These are phyloP conservation scores for Fulmarus glacialis DNA, from an alignment of 2,113 vertebrate species.

Conservation along the genomic window DNA sequence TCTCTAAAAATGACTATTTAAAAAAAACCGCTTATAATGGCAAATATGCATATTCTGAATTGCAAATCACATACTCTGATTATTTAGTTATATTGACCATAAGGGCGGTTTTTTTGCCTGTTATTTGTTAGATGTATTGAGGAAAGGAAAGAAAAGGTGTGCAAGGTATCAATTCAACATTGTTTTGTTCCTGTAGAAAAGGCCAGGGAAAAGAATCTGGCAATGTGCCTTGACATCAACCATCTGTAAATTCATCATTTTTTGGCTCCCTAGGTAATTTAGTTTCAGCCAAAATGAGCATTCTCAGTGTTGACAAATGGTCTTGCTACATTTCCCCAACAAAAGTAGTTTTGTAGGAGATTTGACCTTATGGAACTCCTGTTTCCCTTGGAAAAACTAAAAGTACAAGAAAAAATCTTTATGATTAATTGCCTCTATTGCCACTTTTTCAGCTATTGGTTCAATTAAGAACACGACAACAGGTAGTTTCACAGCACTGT, in stretches of 20 bases:
- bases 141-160: neutral
- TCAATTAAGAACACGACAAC: neutral
- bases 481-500: neutral
- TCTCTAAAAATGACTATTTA: constrained; percentile 46
- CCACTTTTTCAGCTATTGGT: neutral
- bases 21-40: constrained; percentile 23
- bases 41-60: neutral
- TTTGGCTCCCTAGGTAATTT: constrained; percentile 31
- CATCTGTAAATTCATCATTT: constrained; percentile 66
- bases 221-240: constrained; percentile 50
- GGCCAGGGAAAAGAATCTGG: constrained; percentile 27
- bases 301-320: constrained; percentile 55
- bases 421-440: constrained; percentile 10
- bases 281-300: constrained; percentile 50
- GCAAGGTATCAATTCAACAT: neutral
- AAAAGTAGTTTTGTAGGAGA: constrained; percentile 51
- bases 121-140: neutral
- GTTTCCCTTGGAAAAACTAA: neutral
- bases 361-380: constrained; percentile 26
- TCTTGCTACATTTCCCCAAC: constrained; percentile 12
- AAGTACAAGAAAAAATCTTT: neutral
- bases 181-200: constrained; percentile 10
- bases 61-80: constrained; percentile 5
- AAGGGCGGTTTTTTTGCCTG: neutral
- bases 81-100: neutral